Conservation (phyloP, 2,888 invertebrate genomes). For the Trachelus troglodyta region DNA sequence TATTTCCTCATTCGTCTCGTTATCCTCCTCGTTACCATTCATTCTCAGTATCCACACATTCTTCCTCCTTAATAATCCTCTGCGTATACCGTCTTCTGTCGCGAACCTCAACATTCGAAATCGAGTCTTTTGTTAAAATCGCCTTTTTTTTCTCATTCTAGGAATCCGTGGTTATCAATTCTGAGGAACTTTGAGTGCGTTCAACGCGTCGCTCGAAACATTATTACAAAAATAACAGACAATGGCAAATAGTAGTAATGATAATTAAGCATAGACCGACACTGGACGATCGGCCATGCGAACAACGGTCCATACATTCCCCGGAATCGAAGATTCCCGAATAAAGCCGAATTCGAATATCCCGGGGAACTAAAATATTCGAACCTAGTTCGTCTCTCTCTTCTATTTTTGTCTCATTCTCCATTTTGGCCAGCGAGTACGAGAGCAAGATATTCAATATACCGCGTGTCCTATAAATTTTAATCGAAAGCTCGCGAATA, state of each 20-base stretch:
- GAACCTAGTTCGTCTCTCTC: too few relatives aligned
- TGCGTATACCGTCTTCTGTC: background rate
- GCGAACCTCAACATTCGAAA: background rate
- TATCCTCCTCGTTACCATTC: background rate
- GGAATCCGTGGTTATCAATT: slow-evolving; percentile 10
- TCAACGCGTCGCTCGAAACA: slow-evolving; percentile 30
- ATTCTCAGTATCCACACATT: too few relatives aligned
- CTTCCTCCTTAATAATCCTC: background rate
- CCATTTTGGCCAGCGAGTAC: too few relatives aligned
- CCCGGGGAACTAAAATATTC: too few relatives aligned
- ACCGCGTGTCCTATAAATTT: too few relatives aligned
- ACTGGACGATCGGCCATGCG: too few relatives aligned
- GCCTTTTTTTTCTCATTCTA: slow-evolving; percentile 4
- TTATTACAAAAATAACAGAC: slow-evolving; percentile 56
- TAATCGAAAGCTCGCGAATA: too few relatives aligned
- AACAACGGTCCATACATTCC: too few relatives aligned
- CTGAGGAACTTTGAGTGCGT: slow-evolving; percentile 40
- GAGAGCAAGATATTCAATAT: too few relatives aligned
- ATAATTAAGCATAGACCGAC: slow-evolving; percentile 9
- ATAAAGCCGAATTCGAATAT: too few relatives aligned
- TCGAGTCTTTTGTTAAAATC: background rate
- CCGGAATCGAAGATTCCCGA: too few relatives aligned
- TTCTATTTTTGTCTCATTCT: too few relatives aligned
- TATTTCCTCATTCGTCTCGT: background rate
- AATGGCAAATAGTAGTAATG: slow-evolving; percentile 21